Evolutionary conservation across 2,797 vertebrate species (phyloP).

Genomic region (Labeo calbasu): DNA sequence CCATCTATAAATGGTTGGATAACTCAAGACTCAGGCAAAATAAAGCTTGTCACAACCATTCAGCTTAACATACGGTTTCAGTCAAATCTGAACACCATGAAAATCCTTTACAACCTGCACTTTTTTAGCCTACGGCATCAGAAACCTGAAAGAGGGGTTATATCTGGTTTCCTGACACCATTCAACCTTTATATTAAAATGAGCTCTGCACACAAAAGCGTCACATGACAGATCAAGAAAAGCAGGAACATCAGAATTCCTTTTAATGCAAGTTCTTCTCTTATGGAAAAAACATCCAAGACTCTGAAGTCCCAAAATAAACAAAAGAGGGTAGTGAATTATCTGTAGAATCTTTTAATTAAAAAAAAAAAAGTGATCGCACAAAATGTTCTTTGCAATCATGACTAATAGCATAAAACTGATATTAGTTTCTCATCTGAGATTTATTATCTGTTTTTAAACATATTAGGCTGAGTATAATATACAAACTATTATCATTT

Average conservation of each 20-base stretch:
- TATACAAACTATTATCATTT: neutral
- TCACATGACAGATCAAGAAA: constrained; percentile 23
- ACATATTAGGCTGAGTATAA: neutral
- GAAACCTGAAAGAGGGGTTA: constrained; percentile 1
- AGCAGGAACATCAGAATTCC: neutral
- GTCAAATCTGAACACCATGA: constrained; percentile 12
- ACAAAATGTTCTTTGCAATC: neutral
- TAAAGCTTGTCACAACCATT: constrained; percentile 11
- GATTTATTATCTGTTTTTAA: neutral
- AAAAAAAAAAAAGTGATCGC: neutral
- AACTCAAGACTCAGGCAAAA: constrained; percentile 4
- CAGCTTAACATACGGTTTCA: neutral
- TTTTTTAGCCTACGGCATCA: constrained; percentile 22
- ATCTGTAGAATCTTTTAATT: neutral
- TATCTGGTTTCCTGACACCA: constrained; percentile 41
- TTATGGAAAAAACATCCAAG: neutral
- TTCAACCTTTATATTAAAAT: constrained; percentile 30
- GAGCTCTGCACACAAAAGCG: constrained; percentile 11
- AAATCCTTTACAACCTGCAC: constrained; percentile 32
- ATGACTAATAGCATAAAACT: neutral
- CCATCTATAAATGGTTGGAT: neutral
- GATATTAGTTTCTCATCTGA: neutral
- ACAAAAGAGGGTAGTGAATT: neutral
- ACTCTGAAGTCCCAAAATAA: neutral
- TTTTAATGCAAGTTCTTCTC: neutral